Evolutionary conservation across 2,888 invertebrate species (phyloP).

Genomic region (Nymphalis urticae): DNA sequence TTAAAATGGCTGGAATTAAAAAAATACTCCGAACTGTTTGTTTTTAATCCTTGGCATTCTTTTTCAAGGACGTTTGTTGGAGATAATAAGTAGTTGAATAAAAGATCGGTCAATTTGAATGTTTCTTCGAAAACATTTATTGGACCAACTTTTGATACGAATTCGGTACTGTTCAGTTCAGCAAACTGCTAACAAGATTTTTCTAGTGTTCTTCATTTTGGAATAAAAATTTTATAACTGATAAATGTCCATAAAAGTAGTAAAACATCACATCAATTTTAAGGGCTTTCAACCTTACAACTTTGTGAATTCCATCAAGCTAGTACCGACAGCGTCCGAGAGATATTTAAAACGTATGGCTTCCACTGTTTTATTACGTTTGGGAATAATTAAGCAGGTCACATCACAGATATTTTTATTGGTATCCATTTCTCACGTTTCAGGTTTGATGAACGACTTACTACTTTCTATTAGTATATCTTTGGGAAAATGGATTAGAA

Average conservation of each 20-base stretch:
- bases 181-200: too few relatives aligned
- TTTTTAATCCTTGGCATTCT: conserved; percentile 21
- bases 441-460: conserved; percentile 6
- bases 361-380: conserved; percentile 5
- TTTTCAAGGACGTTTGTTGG: conserved; percentile 23
- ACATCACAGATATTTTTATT: conserved; percentile 1
- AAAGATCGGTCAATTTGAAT: conserved; percentile 7
- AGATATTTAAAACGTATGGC: not conserved
- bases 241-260: too few relatives aligned
- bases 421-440: conserved; percentile 5
- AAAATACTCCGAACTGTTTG: conserved; percentile 47
- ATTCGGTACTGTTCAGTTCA: too few relatives aligned
- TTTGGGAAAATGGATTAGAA: conserved; percentile 2
- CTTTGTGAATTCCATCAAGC: not conserved
- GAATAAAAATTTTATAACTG: too few relatives aligned
- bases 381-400: conserved; percentile 7
- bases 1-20: conserved; percentile 65
- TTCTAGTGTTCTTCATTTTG: too few relatives aligned
- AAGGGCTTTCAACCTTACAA: not conserved
- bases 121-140: not conserved
- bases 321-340: not conserved
- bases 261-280: not conserved
- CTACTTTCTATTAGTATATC: conserved; percentile 5
- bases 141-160: not conserved
- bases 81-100: conserved; percentile 11